Evolutionary conservation across 2,113 vertebrate species (phyloP).

Genomic region (Ciconia maguari): DNA sequence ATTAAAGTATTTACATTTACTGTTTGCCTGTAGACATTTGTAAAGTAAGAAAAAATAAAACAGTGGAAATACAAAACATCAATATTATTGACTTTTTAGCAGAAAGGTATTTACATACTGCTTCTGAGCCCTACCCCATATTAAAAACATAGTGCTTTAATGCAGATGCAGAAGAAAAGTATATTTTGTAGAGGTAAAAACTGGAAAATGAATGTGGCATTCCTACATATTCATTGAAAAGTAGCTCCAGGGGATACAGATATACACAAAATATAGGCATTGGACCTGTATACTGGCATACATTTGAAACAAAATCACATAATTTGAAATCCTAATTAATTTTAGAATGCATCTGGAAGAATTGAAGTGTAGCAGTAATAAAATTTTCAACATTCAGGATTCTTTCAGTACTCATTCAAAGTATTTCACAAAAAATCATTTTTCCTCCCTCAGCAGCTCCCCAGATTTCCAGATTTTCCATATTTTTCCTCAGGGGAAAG

Average conservation of each 20-base stretch:
- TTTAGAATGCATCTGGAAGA: background rate
- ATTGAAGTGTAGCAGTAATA: background rate
- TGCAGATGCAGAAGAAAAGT: background rate
- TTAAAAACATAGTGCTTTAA: background rate
- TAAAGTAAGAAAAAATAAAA: background rate
- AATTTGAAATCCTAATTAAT: background rate
- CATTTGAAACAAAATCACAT: background rate
- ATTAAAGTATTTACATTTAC: background rate
- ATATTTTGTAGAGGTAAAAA: background rate
- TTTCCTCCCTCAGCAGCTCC: background rate
- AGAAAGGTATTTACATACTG: background rate
- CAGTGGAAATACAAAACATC: background rate
- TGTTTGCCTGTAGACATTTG: background rate
- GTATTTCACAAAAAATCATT: background rate
- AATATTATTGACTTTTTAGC: constrained; percentile 1
- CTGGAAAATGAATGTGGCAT: background rate
- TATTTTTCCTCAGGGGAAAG: background rate
- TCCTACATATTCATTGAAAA: background rate
- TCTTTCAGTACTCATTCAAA: background rate
- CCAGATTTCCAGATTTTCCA: background rate
- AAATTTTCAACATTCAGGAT: background rate
- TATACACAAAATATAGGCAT: background rate
- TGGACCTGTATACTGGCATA: background rate
- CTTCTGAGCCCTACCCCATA: background rate
- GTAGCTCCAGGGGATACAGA: background rate